Evolutionary conservation across 2,888 invertebrate genomes (phyloP).

Genomic region (Nemotelus pantherinus): DNA sequence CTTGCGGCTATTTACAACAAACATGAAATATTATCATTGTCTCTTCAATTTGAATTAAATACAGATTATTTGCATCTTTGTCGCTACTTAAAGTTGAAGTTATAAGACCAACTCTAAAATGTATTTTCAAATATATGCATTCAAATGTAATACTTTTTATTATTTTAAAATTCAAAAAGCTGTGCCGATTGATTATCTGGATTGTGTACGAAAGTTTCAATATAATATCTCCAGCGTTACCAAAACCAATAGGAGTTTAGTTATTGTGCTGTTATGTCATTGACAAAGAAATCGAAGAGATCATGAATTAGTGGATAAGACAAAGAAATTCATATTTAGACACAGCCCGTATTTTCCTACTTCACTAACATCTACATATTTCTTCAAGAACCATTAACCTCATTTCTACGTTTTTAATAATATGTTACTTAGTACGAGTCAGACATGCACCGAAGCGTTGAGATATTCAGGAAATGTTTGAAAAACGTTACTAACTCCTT

Average conservation of each 20-base stretch:
- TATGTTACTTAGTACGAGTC: too few relatives aligned
- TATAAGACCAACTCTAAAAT: neutral
- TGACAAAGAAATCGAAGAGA: too few relatives aligned
- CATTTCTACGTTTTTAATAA: neutral
- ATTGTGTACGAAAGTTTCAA: neutral
- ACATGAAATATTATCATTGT: neutral
- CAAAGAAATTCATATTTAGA: conserved; percentile 22
- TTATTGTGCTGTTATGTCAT: too few relatives aligned
- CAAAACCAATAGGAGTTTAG: too few relatives aligned
- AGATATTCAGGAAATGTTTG: too few relatives aligned
- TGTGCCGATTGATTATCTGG: conserved; percentile 30
- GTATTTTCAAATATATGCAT: neutral
- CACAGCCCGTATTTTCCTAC: conserved; percentile 34
- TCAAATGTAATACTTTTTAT: neutral
- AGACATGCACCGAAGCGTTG: too few relatives aligned
- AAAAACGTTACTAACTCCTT: too few relatives aligned
- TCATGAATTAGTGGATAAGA: neutral
- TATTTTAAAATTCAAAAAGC: conserved; percentile 27
- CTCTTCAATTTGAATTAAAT: neutral
- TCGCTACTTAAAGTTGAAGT: conserved; percentile 2
- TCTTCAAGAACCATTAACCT: neutral
- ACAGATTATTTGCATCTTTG: conserved; percentile 13
- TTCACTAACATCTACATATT: conserved; percentile 33
- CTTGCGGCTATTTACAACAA: conserved; percentile 22
- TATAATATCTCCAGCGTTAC: too few relatives aligned